Conservation (phyloP, 2,888 invertebrate species). For the Epirrita christyi region DNA sequence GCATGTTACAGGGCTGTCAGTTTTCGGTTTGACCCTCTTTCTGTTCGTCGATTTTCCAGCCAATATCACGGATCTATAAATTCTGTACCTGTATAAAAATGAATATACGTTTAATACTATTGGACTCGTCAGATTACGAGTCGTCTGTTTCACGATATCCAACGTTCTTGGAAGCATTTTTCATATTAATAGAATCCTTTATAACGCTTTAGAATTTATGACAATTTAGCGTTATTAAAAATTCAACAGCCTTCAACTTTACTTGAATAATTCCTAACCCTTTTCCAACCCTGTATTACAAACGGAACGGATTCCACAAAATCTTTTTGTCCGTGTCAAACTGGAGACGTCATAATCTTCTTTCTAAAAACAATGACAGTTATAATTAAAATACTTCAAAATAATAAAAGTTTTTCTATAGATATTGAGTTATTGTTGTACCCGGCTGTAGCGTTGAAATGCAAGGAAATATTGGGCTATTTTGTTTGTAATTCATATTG, state of each 20-base stretch:
- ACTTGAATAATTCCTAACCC: constrained; percentile 56
- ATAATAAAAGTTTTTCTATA: constrained; percentile 52
- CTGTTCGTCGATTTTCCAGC: constrained; percentile 18
- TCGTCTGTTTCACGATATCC: constrained; percentile 1
- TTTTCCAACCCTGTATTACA: constrained; percentile 50
- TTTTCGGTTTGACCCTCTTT: constrained; percentile 28
- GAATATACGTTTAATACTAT: constrained; percentile 1
- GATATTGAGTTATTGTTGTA: neutral
- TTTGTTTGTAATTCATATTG: too few species aligned
- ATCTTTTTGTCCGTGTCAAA: constrained; percentile 68
- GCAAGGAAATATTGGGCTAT: too few species aligned
- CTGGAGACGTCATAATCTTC: constrained; percentile 66
- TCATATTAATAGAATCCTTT: constrained; percentile 6
- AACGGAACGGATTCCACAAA: constrained; percentile 56
- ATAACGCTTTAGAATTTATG: constrained; percentile 42
- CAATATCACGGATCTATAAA: constrained; percentile 13
- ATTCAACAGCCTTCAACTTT: constrained; percentile 48
- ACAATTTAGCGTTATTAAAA: constrained; percentile 58
- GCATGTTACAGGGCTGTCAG: constrained; percentile 53
- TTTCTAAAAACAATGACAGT: constrained; percentile 63
- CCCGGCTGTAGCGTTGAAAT: too few species aligned
- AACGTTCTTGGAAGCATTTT: constrained; percentile 1
- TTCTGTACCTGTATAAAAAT: constrained; percentile 8
- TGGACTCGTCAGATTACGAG: constrained; percentile 2
- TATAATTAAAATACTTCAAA: constrained; percentile 72